Evolutionary conservation across 2,888 invertebrate species (phyloP).

Genomic region (Dascillus cervinus): DNA sequence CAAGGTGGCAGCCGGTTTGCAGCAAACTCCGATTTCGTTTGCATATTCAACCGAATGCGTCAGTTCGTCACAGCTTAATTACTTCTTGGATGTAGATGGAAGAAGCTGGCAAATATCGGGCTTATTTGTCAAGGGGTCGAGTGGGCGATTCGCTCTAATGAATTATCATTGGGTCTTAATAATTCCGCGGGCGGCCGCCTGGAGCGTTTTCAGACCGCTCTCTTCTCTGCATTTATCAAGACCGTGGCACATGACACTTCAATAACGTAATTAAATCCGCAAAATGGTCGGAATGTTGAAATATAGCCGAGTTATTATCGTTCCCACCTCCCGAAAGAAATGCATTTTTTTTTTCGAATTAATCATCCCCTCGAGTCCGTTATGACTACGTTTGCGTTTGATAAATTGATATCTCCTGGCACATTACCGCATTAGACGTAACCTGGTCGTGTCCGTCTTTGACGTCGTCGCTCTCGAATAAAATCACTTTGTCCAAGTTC

Average conservation of each 20-base stretch:
- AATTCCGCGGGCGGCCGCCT: slow-evolving; percentile 32
- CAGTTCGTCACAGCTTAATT: too few species aligned
- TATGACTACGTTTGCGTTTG: slow-evolving; percentile 13
- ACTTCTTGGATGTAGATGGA: too few species aligned
- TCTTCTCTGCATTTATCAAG: slow-evolving; percentile 31
- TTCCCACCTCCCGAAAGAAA: slow-evolving; percentile 29
- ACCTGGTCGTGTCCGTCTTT: slow-evolving; percentile 14
- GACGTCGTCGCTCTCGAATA: slow-evolving; percentile 14
- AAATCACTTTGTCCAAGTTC: slow-evolving; percentile 23
- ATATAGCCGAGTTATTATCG: slow-evolving; percentile 40
- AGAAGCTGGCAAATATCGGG: too few species aligned
- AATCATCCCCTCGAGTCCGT: slow-evolving; percentile 13
- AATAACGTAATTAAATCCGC: slow-evolving; percentile 44
- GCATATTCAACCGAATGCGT: too few species aligned
- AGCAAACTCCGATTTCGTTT: neutral
- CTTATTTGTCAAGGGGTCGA: too few species aligned
- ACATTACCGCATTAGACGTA: slow-evolving; percentile 14
- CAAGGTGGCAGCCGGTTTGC: neutral
- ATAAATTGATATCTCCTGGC: slow-evolving; percentile 9
- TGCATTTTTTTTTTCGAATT: slow-evolving; percentile 26
- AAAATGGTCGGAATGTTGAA: slow-evolving; percentile 40
- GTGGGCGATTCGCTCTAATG: slow-evolving; percentile 18
- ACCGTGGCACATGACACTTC: slow-evolving; percentile 42
- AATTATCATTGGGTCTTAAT: slow-evolving; percentile 37
- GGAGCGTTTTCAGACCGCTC: slow-evolving; percentile 28